phyloP scores from a whole-genome alignment of 2,888 invertebrate species.

The Pyrrhosoma nymphula region DNA sequence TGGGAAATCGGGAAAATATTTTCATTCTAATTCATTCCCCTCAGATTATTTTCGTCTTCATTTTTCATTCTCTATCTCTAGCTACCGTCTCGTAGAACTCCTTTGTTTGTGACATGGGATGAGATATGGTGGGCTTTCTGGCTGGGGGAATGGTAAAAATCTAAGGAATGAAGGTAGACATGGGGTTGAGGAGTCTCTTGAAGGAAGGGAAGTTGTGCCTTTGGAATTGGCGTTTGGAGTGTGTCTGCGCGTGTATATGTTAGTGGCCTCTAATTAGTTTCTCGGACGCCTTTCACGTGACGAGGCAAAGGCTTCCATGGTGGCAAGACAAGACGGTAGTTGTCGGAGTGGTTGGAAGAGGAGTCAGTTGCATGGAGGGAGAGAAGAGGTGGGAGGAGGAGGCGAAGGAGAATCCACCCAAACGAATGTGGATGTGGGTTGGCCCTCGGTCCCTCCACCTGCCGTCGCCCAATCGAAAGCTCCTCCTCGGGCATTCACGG shows the following conservation, averaged over 20 bases:
- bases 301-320: neutral
- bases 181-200: neutral
- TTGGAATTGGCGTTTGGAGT: slow-evolving; percentile 44
- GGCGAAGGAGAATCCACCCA: neutral
- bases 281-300: slow-evolving; percentile 54
- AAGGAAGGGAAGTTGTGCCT: neutral
- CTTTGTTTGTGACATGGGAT: slow-evolving; percentile 13
- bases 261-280: slow-evolving; percentile 56
- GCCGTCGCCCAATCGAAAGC: slow-evolving; percentile 40
- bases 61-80: neutral
- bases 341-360: neutral
- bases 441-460: neutral
- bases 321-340: neutral
- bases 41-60: neutral
- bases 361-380: neutral
- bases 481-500: slow-evolving; percentile 44
- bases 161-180: too few relatives aligned
- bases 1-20: slow-evolving; percentile 31
- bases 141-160: too few relatives aligned
- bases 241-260: slow-evolving; percentile 33
- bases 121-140: neutral
- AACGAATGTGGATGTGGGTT: neutral
- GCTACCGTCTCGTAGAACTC: neutral
- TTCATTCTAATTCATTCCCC: neutral
- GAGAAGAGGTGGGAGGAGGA: neutral